A percentile compares a stretch with the other conserved stretches of the same genome.
These are phyloP conservation scores for Suillia variegata DNA, from an alignment of 2,888 invertebrate genomes.

Conservation along the genomic window DNA sequence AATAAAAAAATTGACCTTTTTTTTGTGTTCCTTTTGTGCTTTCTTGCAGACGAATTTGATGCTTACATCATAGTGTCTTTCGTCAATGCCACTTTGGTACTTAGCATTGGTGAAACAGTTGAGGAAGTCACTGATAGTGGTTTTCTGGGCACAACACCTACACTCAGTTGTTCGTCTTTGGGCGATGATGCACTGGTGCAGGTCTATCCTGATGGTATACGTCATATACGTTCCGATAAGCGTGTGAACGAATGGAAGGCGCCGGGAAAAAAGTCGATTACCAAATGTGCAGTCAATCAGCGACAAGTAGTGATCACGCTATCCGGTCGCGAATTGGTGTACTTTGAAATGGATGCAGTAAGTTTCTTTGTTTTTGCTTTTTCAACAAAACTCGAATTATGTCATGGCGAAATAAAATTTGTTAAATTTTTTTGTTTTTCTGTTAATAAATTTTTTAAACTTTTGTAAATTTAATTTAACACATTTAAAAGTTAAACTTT, in stretches of 20 bases:
- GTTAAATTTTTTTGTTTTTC: background rate
- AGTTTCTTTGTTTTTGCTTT: conserved; percentile 64
- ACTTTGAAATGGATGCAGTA: conserved; percentile 99
- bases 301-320: conserved; percentile 98
- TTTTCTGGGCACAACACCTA: conserved; percentile 97
- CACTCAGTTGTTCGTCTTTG: conserved; percentile 95
- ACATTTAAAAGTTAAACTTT: too few species aligned
- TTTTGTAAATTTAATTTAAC: too few species aligned
- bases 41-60: conserved; percentile 89
- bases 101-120: conserved; percentile 99
- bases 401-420: background rate
- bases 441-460: background rate
- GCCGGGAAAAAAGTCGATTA: conserved; percentile 95
- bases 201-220: conserved; percentile 98
- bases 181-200: conserved; percentile 98
- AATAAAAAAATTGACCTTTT: too few species aligned
- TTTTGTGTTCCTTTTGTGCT: too few species aligned
- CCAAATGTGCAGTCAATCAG: conserved; percentile 97
- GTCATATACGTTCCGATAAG: conserved; percentile 97
- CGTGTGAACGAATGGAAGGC: conserved; percentile 99
- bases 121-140: conserved; percentile 99
- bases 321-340: conserved; percentile 96
- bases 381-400: conserved; percentile 3
- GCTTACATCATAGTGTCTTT: conserved; percentile 99
- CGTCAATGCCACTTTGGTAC: conserved; percentile 94